Evolutionary conservation across 2,113 vertebrate genomes (phyloP).

Genomic region (Prolemur simus): DNA sequence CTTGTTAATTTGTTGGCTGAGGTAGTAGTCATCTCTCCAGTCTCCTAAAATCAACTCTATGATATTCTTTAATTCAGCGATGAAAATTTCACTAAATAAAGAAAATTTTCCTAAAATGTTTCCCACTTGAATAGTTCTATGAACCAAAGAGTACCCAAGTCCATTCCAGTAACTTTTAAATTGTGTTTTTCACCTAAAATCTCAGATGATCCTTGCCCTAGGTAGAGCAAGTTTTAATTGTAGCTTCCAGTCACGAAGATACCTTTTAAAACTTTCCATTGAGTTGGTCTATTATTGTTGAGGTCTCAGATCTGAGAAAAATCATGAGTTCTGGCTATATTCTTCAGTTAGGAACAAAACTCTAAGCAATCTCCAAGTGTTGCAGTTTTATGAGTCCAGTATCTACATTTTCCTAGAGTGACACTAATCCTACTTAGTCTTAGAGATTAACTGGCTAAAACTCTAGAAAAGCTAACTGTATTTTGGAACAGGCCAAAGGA

Average conservation of each 20-base stretch:
- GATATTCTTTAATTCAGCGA: conserved; percentile 27
- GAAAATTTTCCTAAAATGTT: conserved; percentile 20
- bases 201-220: neutral
- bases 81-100: conserved; percentile 37
- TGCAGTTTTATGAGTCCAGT: neutral
- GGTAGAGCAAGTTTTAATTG: neutral
- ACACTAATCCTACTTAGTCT: conserved; percentile 36
- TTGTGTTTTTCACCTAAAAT: conserved; percentile 19
- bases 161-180: neutral
- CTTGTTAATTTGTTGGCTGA: conserved; percentile 27
- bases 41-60: neutral
- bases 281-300: neutral
- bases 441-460: conserved; percentile 37
- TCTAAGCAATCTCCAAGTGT: neutral
- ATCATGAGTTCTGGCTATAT: neutral
- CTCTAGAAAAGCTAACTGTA: conserved; percentile 41
- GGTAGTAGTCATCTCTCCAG: conserved; percentile 15
- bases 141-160: conserved; percentile 1
- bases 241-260: neutral
- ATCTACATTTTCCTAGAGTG: neutral
- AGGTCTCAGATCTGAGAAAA: neutral
- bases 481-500: conserved; percentile 35
- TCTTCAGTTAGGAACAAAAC: conserved; percentile 33
- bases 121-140: neutral
- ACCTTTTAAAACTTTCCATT: conserved; percentile 28